Conservation (phyloP, 2,797 vertebrate species). For the Sphaeramia orbicularis region DNA sequence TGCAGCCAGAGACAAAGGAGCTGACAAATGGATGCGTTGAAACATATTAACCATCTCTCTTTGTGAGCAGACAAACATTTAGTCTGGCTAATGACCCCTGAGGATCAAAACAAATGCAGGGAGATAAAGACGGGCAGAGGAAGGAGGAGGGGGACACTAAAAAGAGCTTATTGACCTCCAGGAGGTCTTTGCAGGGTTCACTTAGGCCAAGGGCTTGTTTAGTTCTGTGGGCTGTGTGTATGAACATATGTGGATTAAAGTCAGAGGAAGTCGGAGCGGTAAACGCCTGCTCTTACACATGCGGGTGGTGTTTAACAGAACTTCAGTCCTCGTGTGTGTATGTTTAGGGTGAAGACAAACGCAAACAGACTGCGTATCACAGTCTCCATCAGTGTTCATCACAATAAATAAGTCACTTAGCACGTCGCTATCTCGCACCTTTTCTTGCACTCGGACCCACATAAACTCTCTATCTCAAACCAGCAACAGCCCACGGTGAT, state of each 20-base stretch:
- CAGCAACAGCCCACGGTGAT: constrained; percentile 21
- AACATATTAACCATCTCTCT: constrained; percentile 87
- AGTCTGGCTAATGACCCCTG: constrained; percentile 84
- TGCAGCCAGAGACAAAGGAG: constrained; percentile 66
- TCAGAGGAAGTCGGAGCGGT: constrained; percentile 29
- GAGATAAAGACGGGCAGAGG: constrained; percentile 68
- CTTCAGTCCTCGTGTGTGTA: constrained; percentile 11
- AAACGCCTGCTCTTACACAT: constrained; percentile 28
- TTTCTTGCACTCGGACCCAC: constrained; percentile 58
- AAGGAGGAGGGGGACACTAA: constrained; percentile 58
- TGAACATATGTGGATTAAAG: constrained; percentile 31
- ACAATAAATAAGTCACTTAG: constrained; percentile 75
- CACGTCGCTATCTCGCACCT: constrained; percentile 47
- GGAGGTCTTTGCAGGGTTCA: constrained; percentile 72
- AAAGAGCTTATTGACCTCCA: constrained; percentile 77
- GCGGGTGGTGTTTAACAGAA: constrained; percentile 17
- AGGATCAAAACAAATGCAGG: constrained; percentile 81
- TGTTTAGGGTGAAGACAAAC: constrained; percentile 50
- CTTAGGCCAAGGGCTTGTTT: constrained; percentile 53
- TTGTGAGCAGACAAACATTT: constrained; percentile 86
- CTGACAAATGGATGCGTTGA: constrained; percentile 86
- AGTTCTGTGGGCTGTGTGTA: constrained; percentile 36
- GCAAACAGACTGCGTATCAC: constrained; percentile 65
- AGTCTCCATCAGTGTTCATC: constrained; percentile 66
- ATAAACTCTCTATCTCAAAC: constrained; percentile 54